Conservation (phyloP, 1,140 invertebrate genomes). For the Leptonema lineaticorne region DNA sequence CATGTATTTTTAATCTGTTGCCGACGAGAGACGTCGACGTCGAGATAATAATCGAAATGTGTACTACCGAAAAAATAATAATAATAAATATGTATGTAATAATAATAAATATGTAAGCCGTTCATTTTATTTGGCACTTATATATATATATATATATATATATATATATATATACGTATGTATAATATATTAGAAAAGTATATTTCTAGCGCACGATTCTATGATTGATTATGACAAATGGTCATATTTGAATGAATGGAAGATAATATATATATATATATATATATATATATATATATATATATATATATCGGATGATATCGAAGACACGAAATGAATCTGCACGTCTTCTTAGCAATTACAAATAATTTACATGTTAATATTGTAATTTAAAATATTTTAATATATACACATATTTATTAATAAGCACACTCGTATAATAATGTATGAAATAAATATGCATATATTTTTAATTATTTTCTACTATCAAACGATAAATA, state of each 20-base stretch:
- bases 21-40: not conserved
- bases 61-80: constrained; percentile 8
- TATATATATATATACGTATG: not conserved
- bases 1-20: not conserved
- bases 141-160: too few species aligned
- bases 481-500: too few species aligned
- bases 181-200: not conserved
- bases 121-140: too few species aligned
- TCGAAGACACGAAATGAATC: not conserved
- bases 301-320: not conserved
- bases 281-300: too few species aligned
- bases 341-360: not conserved
- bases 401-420: constrained; percentile 26
- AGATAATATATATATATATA: too few species aligned
- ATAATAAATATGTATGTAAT: too few species aligned
- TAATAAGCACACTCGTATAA: too few species aligned
- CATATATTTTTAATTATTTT: too few species aligned
- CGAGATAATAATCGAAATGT: constrained; percentile 1
- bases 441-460: too few species aligned
- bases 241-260: constrained; percentile 2
- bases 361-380: not conserved
- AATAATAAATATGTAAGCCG: too few species aligned
- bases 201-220: not conserved
- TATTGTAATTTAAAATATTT: not conserved
- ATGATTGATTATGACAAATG: constrained; percentile 18